Base-by-base conservation (phyloP, 2,113 vertebrate genomes). In the Strigops habroptila region DNA sequence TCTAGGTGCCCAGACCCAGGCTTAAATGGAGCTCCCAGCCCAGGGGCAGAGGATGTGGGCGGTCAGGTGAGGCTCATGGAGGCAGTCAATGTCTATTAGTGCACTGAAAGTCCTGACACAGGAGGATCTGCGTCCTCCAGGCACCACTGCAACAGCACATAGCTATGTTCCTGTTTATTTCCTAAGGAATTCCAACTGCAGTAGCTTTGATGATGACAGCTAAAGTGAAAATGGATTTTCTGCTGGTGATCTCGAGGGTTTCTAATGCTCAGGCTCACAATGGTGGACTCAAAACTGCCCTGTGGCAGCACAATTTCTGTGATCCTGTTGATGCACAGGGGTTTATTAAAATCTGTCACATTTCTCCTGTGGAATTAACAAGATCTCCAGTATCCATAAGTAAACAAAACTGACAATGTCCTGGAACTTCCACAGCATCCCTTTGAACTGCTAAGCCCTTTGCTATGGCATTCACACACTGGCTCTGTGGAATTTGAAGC, bases 1-100 rank as follows among this genome's bases (percentile, higher is more conserved):
- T 0, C 4, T 10, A 2, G 8, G 2, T 31, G 22, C 30, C 12
- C n/a, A 77, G 30, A 43, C 10, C n/a, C 0, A 3, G 70, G 14
- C n/a, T 82, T 65, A 71, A 65, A 77, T 48, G 10, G 49, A 48
- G 49, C 28, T 78, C 39, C 59, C 15, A 70, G 63, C 31, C 52
- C 52, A 37, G 43, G 10, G 19, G 30, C 43, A 18, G 49, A 57
- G 63, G 59, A 19, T 71, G n/a, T 37, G 64, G 13, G 27, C 55
- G 52, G 11, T 27, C 87, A 86, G 52, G 76, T 77, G 92, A 33
- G 59, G 64, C 57, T 77, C 25, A 3, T 46, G 9, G 10, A 49
- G n/a, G 22, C 41, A 82, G 49, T 48, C 31, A 43, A 12, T 33
- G 24, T n/a, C 33, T 33, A 6, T 28, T 8, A 31, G 12, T 7